Evolutionary conservation across 2,797 vertebrate species (phyloP).

Genomic region (Stomatorhinus walkeri): DNA sequence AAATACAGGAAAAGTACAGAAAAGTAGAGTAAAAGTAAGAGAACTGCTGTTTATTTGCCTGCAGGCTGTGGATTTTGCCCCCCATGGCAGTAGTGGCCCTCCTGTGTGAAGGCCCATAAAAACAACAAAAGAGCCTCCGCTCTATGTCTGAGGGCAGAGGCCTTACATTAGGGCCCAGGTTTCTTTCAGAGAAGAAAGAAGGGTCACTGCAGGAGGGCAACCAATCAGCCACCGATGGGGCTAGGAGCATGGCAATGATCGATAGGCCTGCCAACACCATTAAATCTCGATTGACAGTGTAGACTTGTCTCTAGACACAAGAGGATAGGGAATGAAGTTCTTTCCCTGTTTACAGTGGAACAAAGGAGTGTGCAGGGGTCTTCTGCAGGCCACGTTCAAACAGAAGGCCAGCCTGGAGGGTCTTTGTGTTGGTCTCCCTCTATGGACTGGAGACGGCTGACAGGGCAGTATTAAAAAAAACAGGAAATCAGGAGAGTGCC

Average conservation of each 20-base stretch:
- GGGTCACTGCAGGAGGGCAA: conserved; percentile 16
- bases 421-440: conserved; percentile 55
- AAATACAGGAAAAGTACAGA: background rate
- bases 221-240: conserved; percentile 1
- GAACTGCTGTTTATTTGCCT: background rate
- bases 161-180: conserved; percentile 13
- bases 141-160: background rate
- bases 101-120: conserved; percentile 3
- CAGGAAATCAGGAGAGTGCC: conserved; percentile 16
- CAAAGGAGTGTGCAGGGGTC: conserved; percentile 59
- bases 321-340: conserved; percentile 60
- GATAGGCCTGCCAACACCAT: conserved; percentile 63
- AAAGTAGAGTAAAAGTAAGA: background rate
- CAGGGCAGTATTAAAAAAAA: conserved; percentile 56
- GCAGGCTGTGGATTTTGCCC: background rate
- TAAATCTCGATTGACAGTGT: conserved; percentile 33
- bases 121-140: conserved; percentile 13
- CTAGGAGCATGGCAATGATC: conserved; percentile 42
- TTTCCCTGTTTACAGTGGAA: conserved; percentile 69
- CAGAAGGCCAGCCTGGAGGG: conserved; percentile 55
- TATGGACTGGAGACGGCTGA: conserved; percentile 61
- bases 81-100: background rate
- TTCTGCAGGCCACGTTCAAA: conserved; percentile 61
- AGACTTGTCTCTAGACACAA: conserved; percentile 55
- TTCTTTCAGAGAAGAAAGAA: conserved; percentile 7